phyloP scores from a whole-genome alignment of 2,113 vertebrate genomes.

The Dicrurus megarhynchus region DNA sequence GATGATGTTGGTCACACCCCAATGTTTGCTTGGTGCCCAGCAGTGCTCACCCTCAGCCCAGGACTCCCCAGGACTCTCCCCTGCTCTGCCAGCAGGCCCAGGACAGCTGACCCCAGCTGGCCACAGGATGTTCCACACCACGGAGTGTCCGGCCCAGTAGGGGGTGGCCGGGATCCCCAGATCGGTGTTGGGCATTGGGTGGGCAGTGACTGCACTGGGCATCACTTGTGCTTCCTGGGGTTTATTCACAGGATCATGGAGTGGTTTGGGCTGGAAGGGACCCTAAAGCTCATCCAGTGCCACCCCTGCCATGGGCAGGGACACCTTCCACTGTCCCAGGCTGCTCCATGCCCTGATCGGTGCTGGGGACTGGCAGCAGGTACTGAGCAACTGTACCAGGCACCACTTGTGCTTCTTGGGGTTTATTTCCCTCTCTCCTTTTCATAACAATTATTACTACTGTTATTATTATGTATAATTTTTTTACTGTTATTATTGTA shows the following conservation, averaged over 20 bases:
- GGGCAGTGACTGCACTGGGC: neutral
- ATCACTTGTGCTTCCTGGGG: neutral
- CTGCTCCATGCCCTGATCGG: rapidly evolving
- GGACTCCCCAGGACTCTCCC: neutral
- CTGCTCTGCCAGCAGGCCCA: neutral
- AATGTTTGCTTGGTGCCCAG: neutral
- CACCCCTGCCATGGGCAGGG: neutral
- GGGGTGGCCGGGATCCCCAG: neutral
- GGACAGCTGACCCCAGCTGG: neutral
- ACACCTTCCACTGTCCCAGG: neutral
- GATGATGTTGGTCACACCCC: neutral
- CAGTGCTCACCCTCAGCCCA: neutral
- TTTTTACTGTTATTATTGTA: neutral
- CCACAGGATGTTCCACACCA: neutral
- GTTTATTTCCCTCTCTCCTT: neutral
- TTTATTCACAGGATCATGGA: neutral
- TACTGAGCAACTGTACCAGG: neutral
- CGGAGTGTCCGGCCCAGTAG: neutral
- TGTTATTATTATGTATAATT: neutral
- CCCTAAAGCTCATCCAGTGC: neutral
- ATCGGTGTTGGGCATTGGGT: neutral
- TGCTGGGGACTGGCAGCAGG: neutral
- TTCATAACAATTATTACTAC: neutral
- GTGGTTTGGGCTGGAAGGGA: neutral
- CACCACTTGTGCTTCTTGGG: neutral